Base-by-base conservation (phyloP, 2,113 vertebrate genomes). In the Vulpes lagopus region DNA sequence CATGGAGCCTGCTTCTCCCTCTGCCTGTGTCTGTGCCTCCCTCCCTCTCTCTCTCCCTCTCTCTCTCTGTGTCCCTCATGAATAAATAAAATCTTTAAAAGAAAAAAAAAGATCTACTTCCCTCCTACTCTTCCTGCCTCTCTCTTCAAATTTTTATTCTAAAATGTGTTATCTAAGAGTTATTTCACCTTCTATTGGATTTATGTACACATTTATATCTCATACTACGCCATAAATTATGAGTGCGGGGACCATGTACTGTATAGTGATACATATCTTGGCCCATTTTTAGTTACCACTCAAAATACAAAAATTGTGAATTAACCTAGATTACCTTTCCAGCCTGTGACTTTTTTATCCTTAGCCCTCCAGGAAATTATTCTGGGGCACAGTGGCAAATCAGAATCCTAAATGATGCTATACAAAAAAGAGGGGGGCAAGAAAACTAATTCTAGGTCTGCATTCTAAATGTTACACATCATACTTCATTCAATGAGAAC, bases 291-390 rank as follows among this genome's bases (percentile, higher is more conserved):
- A 92, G 27, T 74, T 84, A 25, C 38, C 83, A 49, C 67, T 91
- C 60, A 91, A 83, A 93, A 95, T 87, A 43, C 32, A 91, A 91
- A 73, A 92, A 93, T 65, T 71, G 80, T 53, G 49, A 95, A 51
- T 78, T 91, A 55, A 93, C 87, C 67, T 93, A 43, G 80, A 82
- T 96, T 92, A 93, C 17, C 32, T 93, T 95, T 92, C 76, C 23
- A 69, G 59, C 19, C 32, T 94, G 51, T 43, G n/a, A 91, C n/a
- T 78, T 93, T 95, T 69, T 84, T 74, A 69, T 20, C n/a, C 89
- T 94, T n/a, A 85, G 95, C 53, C 51, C 59, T 94, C 91, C 65
- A 88, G 43, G 81, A 76, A 96, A 55, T 93, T 91, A 95, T 83
- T 95, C 62, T 85, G 78, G 57, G 94, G 43, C 83, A 91, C 3